Conservation (phyloP, 2,113 vertebrate species). For the Chaetorhynchus papuensis region DNA sequence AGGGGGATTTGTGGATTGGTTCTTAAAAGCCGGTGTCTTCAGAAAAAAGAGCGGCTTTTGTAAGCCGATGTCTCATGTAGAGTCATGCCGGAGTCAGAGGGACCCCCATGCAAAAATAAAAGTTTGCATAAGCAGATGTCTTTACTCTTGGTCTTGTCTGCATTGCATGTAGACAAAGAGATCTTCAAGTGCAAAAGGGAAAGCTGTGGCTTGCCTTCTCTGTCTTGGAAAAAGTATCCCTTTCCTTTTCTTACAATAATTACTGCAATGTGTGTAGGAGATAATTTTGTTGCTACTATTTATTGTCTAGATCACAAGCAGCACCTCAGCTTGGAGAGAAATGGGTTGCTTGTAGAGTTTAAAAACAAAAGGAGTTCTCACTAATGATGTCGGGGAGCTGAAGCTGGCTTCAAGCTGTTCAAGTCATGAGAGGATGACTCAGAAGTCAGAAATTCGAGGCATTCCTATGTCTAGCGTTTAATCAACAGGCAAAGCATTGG, state of each 20-base stretch:
- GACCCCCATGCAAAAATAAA: not conserved
- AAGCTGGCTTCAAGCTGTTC: conserved; percentile 55
- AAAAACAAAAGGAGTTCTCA: conserved; percentile 47
- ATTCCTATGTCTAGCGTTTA: conserved; percentile 56
- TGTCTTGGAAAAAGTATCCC: not conserved
- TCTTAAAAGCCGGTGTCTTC: not conserved
- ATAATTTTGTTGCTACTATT: conserved; percentile 2
- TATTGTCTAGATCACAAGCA: not conserved
- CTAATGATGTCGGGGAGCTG: conserved; percentile 35
- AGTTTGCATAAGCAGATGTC: not conserved
- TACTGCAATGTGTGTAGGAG: not conserved
- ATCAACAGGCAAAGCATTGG: conserved; percentile 36
- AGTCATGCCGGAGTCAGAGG: not conserved
- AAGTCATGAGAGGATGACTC: conserved; percentile 67
- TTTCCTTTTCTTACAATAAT: not conserved
- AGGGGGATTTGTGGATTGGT: not conserved
- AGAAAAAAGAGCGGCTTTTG: not conserved
- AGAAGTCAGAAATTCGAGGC: conserved; percentile 69
- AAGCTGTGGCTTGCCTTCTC: not conserved
- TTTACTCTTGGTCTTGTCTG: not conserved
- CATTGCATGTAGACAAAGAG: not conserved
- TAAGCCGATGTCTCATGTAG: not conserved
- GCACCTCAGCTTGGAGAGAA: not conserved
- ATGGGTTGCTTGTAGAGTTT: not conserved
- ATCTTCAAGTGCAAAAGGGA: not conserved